Base-by-base conservation (phyloP, 2,888 invertebrate genomes). In the Arrhopalites spinosus region DNA sequence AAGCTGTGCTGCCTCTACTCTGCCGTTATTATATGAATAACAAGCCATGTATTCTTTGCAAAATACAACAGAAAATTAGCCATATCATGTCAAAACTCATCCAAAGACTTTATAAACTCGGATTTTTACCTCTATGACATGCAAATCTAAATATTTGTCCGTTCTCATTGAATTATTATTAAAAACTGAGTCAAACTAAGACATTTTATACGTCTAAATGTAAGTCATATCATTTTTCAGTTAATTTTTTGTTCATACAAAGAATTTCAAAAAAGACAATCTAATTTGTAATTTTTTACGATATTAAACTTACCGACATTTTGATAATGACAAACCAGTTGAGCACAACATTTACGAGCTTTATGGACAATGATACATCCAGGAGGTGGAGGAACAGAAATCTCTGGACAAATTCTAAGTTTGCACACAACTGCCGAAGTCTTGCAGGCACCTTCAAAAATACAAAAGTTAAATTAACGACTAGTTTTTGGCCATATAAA, bases 391-490 rank as follows among this genome's bases (percentile, higher is more conserved):
- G 92, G 91, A 84, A 90, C 90, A 15, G 92, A 92, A 84, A 92
- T 88, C 82, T 90, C 87, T 5, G 91, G 90, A 85, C 94, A 94
- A 13, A 93, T 90, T 79, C 92, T 88, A 77, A 93, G 88, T 71
- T 92, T 90, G 85, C 94, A 95, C 36, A 92, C 87, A 71, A 94
- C 87, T 61, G 91, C 90, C 78, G 91, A 91, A 64, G 86, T 88
- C 17, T 50, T 50, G 50, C 36, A 36, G 36, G 36, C 36, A 86
- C n/a, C n/a, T n/a, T n/a, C n/a, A n/a, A n/a, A n/a, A n/a, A n/a
- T n/a, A n/a, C n/a, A n/a, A n/a, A n/a, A n/a, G n/a, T n/a, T n/a
- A n/a, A n/a, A n/a, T n/a, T n/a, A n/a, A n/a, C n/a, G n/a, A n/a
- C n/a, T n/a, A n/a, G n/a, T n/a, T n/a, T n/a, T n/a, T n/a, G n/a